Conservation (phyloP, 92 coral and sea anemone species). For the Siderastrea radians region DNA sequence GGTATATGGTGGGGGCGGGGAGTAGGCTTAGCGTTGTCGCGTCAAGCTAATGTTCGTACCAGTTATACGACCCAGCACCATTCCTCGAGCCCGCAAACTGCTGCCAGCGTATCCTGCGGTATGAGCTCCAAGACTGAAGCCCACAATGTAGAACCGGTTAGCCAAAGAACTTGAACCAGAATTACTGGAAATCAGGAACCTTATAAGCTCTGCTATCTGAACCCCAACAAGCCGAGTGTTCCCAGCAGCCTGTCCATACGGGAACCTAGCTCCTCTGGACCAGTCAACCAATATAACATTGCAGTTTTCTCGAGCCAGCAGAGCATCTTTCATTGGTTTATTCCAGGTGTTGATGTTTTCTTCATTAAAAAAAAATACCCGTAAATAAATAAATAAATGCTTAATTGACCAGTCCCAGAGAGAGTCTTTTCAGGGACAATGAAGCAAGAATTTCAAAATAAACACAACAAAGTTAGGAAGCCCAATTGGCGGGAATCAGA, state of each 20-base stretch:
- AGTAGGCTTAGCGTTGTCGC: too few relatives aligned
- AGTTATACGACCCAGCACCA: slow-evolving; percentile 69
- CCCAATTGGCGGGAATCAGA: too few relatives aligned
- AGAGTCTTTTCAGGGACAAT: too few relatives aligned
- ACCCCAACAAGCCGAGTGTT: slow-evolving; percentile 83
- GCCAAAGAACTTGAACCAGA: slow-evolving; percentile 17
- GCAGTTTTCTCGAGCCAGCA: slow-evolving; percentile 50
- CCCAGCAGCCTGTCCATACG: slow-evolving; percentile 72
- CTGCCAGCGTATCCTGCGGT: slow-evolving; percentile 80
- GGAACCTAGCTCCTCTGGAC: slow-evolving; percentile 70
- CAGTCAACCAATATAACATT: slow-evolving; percentile 85
- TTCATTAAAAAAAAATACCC: too few relatives aligned
- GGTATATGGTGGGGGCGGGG: too few relatives aligned
- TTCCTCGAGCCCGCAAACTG: slow-evolving; percentile 22
- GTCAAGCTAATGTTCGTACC: slow-evolving; percentile 36
- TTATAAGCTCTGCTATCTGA: slow-evolving; percentile 78
- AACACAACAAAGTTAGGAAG: too few relatives aligned
- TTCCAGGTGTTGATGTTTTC: slow-evolving; percentile 37
- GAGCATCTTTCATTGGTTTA: slow-evolving; percentile 61
- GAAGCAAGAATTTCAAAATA: too few relatives aligned
- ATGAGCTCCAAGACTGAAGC: slow-evolving; percentile 83
- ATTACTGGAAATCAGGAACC: slow-evolving; percentile 61
- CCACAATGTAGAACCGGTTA: slow-evolving; percentile 61
- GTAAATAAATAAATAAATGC: too few relatives aligned
- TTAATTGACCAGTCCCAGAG: too few relatives aligned